Base-by-base conservation (phyloP, 1,140 invertebrate species). In the Amphibalanus amphitrite region DNA sequence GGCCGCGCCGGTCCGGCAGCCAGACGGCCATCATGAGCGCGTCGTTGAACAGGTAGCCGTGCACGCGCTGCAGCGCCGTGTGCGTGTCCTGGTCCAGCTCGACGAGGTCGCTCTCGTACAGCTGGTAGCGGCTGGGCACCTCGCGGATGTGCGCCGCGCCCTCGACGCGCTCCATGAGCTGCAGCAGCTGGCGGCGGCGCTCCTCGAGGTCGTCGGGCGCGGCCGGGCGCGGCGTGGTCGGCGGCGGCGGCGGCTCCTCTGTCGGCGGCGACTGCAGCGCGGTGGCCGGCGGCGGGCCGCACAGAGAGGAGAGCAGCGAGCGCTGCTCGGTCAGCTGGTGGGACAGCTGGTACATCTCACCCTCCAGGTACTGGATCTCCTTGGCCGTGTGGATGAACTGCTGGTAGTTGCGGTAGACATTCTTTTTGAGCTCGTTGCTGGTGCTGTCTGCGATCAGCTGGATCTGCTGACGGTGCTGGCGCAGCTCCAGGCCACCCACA, bases 271-370 rank as follows among this genome's bases (percentile, higher is more conserved):
- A 1, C 65, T 4, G 26, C 28, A 26, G n/a, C 3, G 65, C n/a
- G 28, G 65, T 17, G 10, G 65, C 65, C 3, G 26, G 26, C n/a
- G 26, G n/a, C 65, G 65, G n/a, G 26, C 0, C 65, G 28, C 65
- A 86, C 77, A 98, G 83, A 33, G 88, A 86, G 71, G 87, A 88
- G 67, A 98, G 84, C 38, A 96, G 81, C 65, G 86, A 86, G 76
- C 93, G 88, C 80, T 99, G 95, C 78, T 98, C 95, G 30, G 91
- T 91, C n/a, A 99, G 81, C 74, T 97, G 85, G 78, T 97, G 93
- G 25, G 93, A 97, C 25, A 99, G 81, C 78, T 98, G 95, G 81
- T 98, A 98, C 93, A 99, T 98, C 84, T 99, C 97, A 75, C 92
- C 91, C 83, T 98, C 96, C 72, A 99, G 82, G 84, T 97, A 28